These are phyloP conservation scores for Phanerotoma sp. DNA, from an alignment of 2,888 invertebrate species.

Conservation along the genomic window DNA sequence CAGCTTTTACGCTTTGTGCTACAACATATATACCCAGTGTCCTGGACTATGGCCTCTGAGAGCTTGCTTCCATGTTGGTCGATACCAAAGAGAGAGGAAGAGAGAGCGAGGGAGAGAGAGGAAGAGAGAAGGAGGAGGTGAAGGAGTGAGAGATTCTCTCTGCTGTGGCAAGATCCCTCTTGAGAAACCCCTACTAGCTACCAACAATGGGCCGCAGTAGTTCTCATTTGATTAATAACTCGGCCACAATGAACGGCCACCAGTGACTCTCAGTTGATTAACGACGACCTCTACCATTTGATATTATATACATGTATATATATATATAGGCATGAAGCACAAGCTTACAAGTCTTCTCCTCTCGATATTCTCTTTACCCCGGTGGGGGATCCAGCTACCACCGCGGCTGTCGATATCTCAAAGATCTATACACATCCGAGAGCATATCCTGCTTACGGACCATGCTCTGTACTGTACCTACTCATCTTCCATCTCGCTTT, in stretches of 20 bases:
- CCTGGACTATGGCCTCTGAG: slow-evolving; percentile 2
- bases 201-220: slow-evolving; percentile 54
- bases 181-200: slow-evolving; percentile 30
- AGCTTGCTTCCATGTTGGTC: slow-evolving; percentile 9
- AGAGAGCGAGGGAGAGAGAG: slow-evolving; percentile 2
- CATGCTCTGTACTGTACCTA: slow-evolving; percentile 16
- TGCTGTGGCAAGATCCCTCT: slow-evolving; percentile 23
- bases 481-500: too few relatives aligned
- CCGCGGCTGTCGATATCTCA: slow-evolving; percentile 1
- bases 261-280: slow-evolving; percentile 57
- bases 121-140: neutral
- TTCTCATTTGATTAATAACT: slow-evolving; percentile 58
- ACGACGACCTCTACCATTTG: slow-evolving; percentile 40
- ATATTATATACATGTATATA: slow-evolving; percentile 7
- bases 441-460: slow-evolving; percentile 8
- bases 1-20: neutral
- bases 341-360: slow-evolving; percentile 10
- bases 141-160: slow-evolving; percentile 2
- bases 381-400: slow-evolving; percentile 19
- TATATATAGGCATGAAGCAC: neutral
- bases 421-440: slow-evolving; percentile 9
- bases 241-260: slow-evolving; percentile 51
- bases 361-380: slow-evolving; percentile 18
- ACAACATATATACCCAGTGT: neutral
- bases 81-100: slow-evolving; percentile 12